Base-by-base conservation (phyloP, 2,797 vertebrate genomes). In the Anabas testudineus region DNA sequence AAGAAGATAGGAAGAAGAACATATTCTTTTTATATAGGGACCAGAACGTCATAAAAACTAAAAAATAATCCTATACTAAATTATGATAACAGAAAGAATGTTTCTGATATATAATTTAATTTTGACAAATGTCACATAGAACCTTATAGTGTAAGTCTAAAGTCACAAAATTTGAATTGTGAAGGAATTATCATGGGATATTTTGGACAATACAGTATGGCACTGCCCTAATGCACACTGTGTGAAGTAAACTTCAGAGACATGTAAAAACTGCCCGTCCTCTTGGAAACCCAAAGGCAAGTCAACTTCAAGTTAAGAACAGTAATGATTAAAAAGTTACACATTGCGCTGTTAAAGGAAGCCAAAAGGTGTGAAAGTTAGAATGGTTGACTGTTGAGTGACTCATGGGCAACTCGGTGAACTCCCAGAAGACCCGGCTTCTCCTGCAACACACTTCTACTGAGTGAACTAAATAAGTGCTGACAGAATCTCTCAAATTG, bases 401-500 rank as follows among this genome's bases (percentile, higher is more conserved):
- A 45, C 47, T 58, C 46, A 13, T 0, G 19, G 30, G 21, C 55
- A 39, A 55, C 41, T 39, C 5, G 0, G 22, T 18, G 32, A 71
- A 43, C 21, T 66, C 30, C 48, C 55, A 5, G 14, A 63, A 14
- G 59, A 69, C 60, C 48, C 34, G 21, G 55, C 51, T 59, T 60
- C 45, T 57, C 41, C 36, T 24, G 42, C 37, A 56, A 47, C 63
- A 49, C 37, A n/a, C 71, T 61, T 57, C 61, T n/a, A 30, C 74
- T 37, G 71, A 47, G 67, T 2, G 26, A 51, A 65, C 76, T 62
- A 43, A 80, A 78, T 56, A 47, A 22, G 37, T 62, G 14, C 39
- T 53, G 66, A 85, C 69, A 57, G 66, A 62, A 37, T 74, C 66
- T 26, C 48, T 69, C 30, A 69, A 80, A 84, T 73, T 41, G 72